A percentile compares a stretch with the other conserved stretches of the same genome.
Evolutionary conservation across 2,113 vertebrate species (phyloP).

Genomic region (Nerophis ophidion): DNA sequence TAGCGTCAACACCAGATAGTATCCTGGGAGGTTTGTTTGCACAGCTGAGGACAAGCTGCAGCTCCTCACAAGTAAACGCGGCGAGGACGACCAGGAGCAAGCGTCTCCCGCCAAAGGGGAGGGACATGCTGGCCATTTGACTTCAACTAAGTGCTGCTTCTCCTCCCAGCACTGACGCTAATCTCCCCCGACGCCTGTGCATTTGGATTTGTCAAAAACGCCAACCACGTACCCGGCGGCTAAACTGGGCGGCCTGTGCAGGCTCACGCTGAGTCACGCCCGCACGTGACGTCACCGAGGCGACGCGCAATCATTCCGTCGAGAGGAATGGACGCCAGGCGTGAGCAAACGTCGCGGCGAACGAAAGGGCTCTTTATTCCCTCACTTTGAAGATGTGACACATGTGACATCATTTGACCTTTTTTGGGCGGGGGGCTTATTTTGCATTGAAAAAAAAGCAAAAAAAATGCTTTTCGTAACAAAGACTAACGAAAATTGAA

Average conservation of each 20-base stretch:
- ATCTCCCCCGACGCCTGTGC: neutral
- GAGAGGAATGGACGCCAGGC: neutral
- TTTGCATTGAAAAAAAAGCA: no score
- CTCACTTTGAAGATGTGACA: no score
- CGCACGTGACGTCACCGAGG: neutral
- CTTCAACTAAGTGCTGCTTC: neutral
- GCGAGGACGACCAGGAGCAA: slow-evolving; percentile 1
- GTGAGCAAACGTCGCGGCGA: no score
- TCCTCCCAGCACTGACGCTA: neutral
- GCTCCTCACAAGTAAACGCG: neutral
- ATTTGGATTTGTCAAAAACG: neutral
- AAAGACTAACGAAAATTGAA: no score
- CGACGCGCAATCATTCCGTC: neutral
- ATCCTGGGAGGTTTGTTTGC: slow-evolving; percentile 2
- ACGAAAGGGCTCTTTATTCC: no score
- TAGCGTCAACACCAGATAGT: neutral
- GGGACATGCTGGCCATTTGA: neutral
- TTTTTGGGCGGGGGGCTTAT: no score
- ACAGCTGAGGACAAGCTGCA: slow-evolving; percentile 6
- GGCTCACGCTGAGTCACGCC: neutral
- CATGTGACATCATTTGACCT: no score
- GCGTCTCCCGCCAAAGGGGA: neutral
- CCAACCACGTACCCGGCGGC: neutral
- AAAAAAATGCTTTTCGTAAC: no score
- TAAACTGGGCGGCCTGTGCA: neutral